Conservation (phyloP, 30 jellyfish, hydroid and myxozoan species). For the Hydra vulgaris region DNA sequence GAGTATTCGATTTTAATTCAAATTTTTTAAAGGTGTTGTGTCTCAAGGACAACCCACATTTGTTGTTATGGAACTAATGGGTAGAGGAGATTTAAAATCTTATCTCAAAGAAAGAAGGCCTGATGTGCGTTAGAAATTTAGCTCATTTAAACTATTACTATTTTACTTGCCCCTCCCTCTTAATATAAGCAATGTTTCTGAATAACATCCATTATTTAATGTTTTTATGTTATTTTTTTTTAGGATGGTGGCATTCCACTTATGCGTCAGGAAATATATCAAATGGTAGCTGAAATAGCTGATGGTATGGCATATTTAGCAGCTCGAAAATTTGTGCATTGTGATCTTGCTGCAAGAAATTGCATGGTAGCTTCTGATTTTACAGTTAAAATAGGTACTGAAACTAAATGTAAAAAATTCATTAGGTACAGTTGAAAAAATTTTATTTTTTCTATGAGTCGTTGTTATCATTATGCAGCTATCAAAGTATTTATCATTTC, state of each 20-base stretch:
- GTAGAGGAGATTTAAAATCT: slow-evolving; percentile 81
- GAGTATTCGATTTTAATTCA: background rate
- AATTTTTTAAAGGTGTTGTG: slow-evolving; percentile 46
- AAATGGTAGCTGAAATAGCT: slow-evolving; percentile 97
- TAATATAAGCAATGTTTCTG: too few relatives aligned
- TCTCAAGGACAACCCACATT: slow-evolving; percentile 97
- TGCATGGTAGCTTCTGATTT: slow-evolving; percentile 97
- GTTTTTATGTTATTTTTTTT: too few relatives aligned
- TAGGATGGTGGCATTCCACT: slow-evolving; percentile 83
- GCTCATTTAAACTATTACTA: too few relatives aligned
- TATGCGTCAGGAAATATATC: slow-evolving; percentile 54
- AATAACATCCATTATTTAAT: too few relatives aligned
- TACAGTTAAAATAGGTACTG: slow-evolving; percentile 86
- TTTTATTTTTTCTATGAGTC: too few relatives aligned
- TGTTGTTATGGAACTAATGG: slow-evolving; percentile 98
- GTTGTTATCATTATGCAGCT: too few relatives aligned
- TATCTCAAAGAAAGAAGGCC: slow-evolving; percentile 78
- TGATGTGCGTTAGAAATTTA: slow-evolving; percentile 47
- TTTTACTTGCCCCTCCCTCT: background rate
- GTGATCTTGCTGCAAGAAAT: slow-evolving; percentile 96
- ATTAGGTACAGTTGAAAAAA: too few relatives aligned
- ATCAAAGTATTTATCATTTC: too few relatives aligned
- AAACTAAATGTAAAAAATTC: too few relatives aligned
- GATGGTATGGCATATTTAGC: slow-evolving; percentile 99
- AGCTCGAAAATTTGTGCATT: slow-evolving; percentile 83